Conservation (phyloP, 2,797 vertebrate species). For the Pelochelys cantorii region DNA sequence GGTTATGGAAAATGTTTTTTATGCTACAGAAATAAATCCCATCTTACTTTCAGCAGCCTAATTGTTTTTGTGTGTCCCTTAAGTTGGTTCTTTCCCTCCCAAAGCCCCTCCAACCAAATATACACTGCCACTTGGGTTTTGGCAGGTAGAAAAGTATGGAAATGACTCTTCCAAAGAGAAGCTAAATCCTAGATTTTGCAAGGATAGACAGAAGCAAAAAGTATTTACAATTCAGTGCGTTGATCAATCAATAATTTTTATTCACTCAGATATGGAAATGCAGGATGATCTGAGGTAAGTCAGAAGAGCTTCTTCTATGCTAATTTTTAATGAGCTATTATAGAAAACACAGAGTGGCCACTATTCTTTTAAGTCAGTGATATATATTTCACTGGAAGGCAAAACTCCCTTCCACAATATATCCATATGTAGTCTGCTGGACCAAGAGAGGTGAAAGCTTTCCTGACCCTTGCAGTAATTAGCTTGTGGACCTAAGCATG, state of each 20-base stretch:
- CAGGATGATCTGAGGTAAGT: slow-evolving; percentile 1
- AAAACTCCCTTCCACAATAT: slow-evolving; percentile 17
- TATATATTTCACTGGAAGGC: background rate
- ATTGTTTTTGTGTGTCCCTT: background rate
- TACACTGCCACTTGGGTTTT: background rate
- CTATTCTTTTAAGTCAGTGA: background rate
- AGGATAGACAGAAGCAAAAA: background rate
- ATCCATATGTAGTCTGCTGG: slow-evolving; percentile 49
- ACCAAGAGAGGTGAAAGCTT: slow-evolving; percentile 52
- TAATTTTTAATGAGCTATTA: slow-evolving; percentile 24
- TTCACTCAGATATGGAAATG: slow-evolving; percentile 8
- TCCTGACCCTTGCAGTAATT: slow-evolving; percentile 19
- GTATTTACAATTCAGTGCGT: background rate
- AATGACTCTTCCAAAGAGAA: background rate
- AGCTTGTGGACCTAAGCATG: background rate
- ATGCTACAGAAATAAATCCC: background rate
- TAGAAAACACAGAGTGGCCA: slow-evolving; percentile 12
- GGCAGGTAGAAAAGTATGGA: background rate
- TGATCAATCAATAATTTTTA: slow-evolving; percentile 24
- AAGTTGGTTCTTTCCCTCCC: background rate
- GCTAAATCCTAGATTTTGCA: background rate
- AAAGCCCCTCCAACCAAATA: background rate
- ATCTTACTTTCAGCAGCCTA: background rate
- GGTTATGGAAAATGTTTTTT: background rate
- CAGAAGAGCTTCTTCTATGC: slow-evolving; percentile 23